Evolutionary conservation across 1,140 invertebrate genomes (phyloP), one percentile per base, ranked within the genome.

Genomic region (Drosophila arizonae): DNA sequence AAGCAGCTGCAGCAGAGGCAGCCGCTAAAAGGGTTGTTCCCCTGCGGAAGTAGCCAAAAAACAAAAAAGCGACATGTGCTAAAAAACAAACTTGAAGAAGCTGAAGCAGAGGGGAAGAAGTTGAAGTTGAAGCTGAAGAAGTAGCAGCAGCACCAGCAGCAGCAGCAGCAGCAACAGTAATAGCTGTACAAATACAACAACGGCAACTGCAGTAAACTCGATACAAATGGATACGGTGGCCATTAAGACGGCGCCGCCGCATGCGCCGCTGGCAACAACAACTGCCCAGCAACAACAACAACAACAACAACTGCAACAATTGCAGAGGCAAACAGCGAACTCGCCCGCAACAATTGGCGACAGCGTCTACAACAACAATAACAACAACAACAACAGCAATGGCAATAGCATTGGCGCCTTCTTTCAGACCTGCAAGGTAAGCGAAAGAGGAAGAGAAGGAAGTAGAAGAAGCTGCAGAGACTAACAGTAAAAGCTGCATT

Each of bases 351-450:
- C 81, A 86, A 84, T 70, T 84, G 54, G 56, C 66, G 60, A 52
- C 57, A 60, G 64, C 62, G 69, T 72, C 36, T 60, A 43, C 63
- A 69, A 57, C 72, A 55, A 55, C 57, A 90, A 84, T 64, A 79
- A 81, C 67, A 90, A 74, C 66, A 36, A 10, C 33, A 13, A 2
- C 36, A 39, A 39, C 8, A 6, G 33, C 33, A 36, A 36, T 6
- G 2, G 33, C 33, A 36, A 10, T 10, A 36, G 33, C 36, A 77
- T 92, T 82, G 91, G 91, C 62, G 91, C 91, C 36, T 91, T 92
- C 57, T 92, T 92, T 66, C 91, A 92, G 75, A 92, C 90, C 65
- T 92, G 91, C 91, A 92, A 92, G 91, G 91, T 92, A 91, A 88
- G 79, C 52, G 24, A 13, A 26, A 26, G 45, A 17, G 3, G 28